These are phyloP conservation scores for Prionailurus bengalensis DNA, from an alignment of 2,113 vertebrate genomes.

Conservation along the genomic window DNA sequence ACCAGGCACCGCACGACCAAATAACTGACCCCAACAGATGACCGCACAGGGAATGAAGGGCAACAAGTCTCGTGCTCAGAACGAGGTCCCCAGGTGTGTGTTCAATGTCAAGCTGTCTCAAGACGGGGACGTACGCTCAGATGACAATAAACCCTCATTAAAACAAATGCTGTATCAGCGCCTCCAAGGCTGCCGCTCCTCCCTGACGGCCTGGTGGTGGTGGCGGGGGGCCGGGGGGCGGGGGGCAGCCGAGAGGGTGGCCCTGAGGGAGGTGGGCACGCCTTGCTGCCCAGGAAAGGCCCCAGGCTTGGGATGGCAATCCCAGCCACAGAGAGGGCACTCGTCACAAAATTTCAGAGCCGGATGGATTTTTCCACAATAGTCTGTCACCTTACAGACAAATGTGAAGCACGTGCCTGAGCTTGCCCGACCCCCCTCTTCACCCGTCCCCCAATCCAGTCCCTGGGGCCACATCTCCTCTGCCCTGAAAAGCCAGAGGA, in stretches of 20 bases:
- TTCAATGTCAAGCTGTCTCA: not conserved
- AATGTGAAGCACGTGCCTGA: not conserved
- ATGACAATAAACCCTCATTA: not conserved
- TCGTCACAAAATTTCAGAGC: not conserved
- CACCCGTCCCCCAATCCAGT: not conserved
- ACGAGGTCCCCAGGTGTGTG: not conserved
- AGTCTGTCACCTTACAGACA: not conserved
- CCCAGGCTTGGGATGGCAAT: not conserved
- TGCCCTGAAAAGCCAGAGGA: too few relatives aligned
- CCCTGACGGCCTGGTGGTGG: not conserved
- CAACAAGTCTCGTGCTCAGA: not conserved
- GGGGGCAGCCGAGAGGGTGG: too few relatives aligned
- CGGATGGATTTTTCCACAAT: not conserved
- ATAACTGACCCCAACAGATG: not conserved
- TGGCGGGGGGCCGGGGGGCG: not conserved
- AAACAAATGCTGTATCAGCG: too few relatives aligned
- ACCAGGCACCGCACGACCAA: not conserved
- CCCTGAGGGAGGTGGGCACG: not conserved
- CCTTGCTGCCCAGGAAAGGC: not conserved
- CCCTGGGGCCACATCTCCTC: not conserved
- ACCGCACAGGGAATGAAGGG: not conserved
- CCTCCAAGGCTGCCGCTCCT: not conserved
- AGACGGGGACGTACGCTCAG: not conserved
- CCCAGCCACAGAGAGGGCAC: not conserved
- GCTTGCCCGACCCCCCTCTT: not conserved